Percentiles rank a stretch among this genome's conserved stretches.
phyloP scores from a whole-genome alignment of 2,888 invertebrate species.

The Eupithecia centaureata region DNA sequence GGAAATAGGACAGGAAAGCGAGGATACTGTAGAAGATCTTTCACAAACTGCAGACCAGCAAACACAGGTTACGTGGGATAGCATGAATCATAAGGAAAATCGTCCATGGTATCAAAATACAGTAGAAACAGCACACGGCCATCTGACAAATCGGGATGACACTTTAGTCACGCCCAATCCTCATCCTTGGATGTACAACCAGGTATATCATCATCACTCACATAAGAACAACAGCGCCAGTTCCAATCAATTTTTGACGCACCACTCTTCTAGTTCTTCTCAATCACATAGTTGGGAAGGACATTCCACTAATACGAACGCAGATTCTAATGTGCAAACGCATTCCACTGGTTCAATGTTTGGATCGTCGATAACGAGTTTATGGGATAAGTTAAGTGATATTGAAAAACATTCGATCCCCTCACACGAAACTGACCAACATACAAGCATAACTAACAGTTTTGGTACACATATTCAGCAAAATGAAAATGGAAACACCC shows the following conservation, averaged over 20 bases:
- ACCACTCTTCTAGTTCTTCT: slow-evolving; percentile 29
- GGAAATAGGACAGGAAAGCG: slow-evolving; percentile 28
- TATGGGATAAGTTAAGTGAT: slow-evolving; percentile 52
- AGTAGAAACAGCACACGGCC: slow-evolving; percentile 10
- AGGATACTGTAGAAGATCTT: slow-evolving; percentile 27
- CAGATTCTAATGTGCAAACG: slow-evolving; percentile 13
- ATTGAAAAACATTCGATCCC: slow-evolving; percentile 46
- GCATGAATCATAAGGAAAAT: slow-evolving; percentile 33
- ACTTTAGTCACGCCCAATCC: slow-evolving; percentile 19
- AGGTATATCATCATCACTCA: slow-evolving; percentile 17
- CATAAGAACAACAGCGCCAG: slow-evolving; percentile 12
- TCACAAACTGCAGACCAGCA: slow-evolving; percentile 41
- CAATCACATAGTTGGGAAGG: slow-evolving; percentile 31
- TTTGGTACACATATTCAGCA: slow-evolving; percentile 14
- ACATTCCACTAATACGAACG: slow-evolving; percentile 28
- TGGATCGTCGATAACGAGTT: slow-evolving; percentile 41
- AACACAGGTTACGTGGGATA: slow-evolving; percentile 32
- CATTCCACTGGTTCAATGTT: slow-evolving; percentile 15
- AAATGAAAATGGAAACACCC: background rate
- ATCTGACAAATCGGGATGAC: slow-evolving; percentile 6
- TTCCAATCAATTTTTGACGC: slow-evolving; percentile 22
- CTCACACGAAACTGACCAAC: slow-evolving; percentile 16
- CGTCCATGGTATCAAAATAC: slow-evolving; percentile 23
- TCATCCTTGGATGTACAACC: slow-evolving; percentile 37
- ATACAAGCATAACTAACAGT: slow-evolving; percentile 9